Conservation (phyloP, 2,888 invertebrate species). For the Caradrina kadenii region DNA sequence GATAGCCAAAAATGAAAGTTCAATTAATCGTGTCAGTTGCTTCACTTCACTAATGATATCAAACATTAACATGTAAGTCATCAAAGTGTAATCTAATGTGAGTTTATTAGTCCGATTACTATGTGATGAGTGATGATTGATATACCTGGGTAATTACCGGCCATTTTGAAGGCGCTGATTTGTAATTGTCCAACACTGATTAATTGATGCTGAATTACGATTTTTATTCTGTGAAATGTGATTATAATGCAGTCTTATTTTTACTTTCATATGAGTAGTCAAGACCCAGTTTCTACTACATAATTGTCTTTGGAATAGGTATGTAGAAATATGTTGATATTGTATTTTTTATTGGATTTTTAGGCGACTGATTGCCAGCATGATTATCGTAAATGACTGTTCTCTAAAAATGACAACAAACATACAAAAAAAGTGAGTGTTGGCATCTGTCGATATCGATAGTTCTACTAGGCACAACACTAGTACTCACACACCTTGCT, state of each 20-base stretch:
- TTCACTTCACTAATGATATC: conserved; percentile 30
- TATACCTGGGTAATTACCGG: conserved; percentile 9
- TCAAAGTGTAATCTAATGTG: conserved; percentile 24
- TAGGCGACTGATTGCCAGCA: too few relatives aligned
- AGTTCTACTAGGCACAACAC: conserved; percentile 63
- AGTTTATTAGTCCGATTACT: conserved; percentile 13
- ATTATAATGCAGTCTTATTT: not conserved
- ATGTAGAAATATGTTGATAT: too few relatives aligned
- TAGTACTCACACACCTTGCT: conserved; percentile 81
- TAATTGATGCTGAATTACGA: conserved; percentile 15
- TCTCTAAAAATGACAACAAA: too few relatives aligned
- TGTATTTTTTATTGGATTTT: too few relatives aligned
- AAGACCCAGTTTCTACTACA: not conserved
- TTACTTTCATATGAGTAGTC: not conserved
- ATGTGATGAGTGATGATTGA: conserved; percentile 25
- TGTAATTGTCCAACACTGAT: conserved; percentile 25
- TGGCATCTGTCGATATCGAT: conserved; percentile 49
- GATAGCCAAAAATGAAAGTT: conserved; percentile 25
- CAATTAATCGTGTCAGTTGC: conserved; percentile 16
- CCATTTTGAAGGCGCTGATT: conserved; percentile 36
- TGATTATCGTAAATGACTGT: too few relatives aligned
- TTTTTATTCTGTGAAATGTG: not conserved
- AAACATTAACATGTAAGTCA: conserved; percentile 20
- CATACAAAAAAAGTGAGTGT: not conserved
- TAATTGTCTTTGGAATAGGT: too few relatives aligned